Conservation (phyloP, 2,888 invertebrate genomes). For the Pemphredon lugubris region DNA sequence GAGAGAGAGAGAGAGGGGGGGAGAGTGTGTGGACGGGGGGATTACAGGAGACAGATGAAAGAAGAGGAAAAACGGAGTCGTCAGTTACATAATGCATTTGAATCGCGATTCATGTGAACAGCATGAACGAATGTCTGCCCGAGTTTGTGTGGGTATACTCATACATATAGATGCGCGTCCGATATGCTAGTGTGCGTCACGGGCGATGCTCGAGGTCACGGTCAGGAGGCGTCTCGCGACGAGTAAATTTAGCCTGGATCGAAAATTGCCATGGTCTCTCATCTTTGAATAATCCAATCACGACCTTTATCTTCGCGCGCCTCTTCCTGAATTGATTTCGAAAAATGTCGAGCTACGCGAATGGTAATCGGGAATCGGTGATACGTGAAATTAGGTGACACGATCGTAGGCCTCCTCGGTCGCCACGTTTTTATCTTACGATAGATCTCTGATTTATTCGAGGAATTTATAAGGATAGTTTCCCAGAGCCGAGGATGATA, state of each 20-base stretch:
- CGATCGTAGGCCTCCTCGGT: too few species aligned
- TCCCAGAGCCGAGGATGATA: too few species aligned
- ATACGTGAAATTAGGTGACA: too few species aligned
- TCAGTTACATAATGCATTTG: constrained; percentile 68
- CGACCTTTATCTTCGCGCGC: background rate
- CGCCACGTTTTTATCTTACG: too few species aligned
- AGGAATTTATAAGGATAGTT: too few species aligned
- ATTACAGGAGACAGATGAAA: background rate
- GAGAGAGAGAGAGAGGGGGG: constrained; percentile 4
- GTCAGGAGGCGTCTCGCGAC: constrained; percentile 50
- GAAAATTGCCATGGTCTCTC: constrained; percentile 41
- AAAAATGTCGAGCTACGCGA: too few species aligned
- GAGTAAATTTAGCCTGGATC: constrained; percentile 29
- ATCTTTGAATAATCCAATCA: constrained; percentile 3
- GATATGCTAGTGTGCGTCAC: constrained; percentile 16
- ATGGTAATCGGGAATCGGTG: too few species aligned
- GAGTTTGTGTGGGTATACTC: constrained; percentile 11
- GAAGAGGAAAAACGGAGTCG: constrained; percentile 30
- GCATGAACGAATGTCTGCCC: constrained; percentile 15
- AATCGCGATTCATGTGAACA: constrained; percentile 38
- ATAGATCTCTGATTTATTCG: too few species aligned
- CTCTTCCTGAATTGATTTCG: background rate
- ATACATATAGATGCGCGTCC: background rate
- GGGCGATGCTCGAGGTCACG: constrained; percentile 65
- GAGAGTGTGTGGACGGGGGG: background rate